A percentile compares a stretch with the other conserved stretches of the same genome.
Conservation (phyloP, 1,140 invertebrate genomes). For the Pseudomyrmex concolor region DNA sequence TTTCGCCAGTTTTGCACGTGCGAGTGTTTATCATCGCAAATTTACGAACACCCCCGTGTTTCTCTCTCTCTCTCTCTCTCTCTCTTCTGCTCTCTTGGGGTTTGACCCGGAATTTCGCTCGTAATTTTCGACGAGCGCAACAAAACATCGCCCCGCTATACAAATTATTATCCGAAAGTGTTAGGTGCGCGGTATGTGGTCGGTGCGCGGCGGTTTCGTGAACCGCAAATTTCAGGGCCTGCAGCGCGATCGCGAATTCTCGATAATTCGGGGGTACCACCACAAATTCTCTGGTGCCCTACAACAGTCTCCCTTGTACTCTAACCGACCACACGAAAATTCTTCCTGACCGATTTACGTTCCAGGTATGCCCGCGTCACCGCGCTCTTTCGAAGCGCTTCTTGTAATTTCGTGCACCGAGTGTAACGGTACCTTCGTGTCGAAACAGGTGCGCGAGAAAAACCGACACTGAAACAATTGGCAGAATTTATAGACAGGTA, state of each 20-base stretch:
- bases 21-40: constrained; percentile 20
- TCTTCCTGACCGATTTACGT: constrained; percentile 26
- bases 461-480: constrained; percentile 37
- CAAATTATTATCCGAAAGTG: constrained; percentile 52
- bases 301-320: neutral
- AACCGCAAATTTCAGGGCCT: constrained; percentile 59
- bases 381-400: constrained; percentile 23
- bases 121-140: constrained; percentile 44
- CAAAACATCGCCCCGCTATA: constrained; percentile 22
- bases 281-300: neutral
- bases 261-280: constrained; percentile 51
- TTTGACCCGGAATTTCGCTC: constrained; percentile 47
- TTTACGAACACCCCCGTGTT: constrained; percentile 21
- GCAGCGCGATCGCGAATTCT: constrained; percentile 43
- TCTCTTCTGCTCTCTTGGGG: neutral
- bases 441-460: constrained; percentile 41
- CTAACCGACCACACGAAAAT: constrained; percentile 14
- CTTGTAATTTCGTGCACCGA: constrained; percentile 46
- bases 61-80: too few species aligned
- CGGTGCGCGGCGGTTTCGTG: constrained; percentile 36
- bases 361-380: neutral
- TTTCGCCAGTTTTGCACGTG: constrained; percentile 10
- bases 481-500: constrained; percentile 21
- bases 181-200: constrained; percentile 27
- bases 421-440: constrained; percentile 47